Percentiles rank a stretch among this genome's conserved stretches.
Conservation (phyloP, 37 sponge, comb jelly and placozoan species). For the Oopsacas minuta region DNA sequence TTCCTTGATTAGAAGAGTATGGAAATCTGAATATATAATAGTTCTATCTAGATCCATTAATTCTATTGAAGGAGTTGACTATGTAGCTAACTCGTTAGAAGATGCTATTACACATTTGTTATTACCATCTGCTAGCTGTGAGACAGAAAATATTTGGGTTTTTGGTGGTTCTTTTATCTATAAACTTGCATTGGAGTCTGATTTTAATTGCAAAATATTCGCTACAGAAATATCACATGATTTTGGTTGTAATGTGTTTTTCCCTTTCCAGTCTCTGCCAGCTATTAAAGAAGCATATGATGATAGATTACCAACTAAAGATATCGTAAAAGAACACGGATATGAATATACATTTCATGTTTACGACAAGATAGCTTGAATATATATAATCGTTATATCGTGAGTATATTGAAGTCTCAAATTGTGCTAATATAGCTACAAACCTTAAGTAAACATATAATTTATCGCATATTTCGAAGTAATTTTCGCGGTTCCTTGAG, state of each 20-base stretch:
- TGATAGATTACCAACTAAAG: neutral
- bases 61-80: neutral
- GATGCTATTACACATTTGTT: neutral
- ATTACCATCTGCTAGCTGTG: neutral
- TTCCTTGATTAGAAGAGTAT: neutral
- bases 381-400: neutral
- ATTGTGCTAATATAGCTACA: no score
- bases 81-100: neutral
- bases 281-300: neutral
- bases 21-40: slow-evolving; percentile 5
- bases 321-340: neutral
- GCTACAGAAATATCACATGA: neutral
- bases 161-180: neutral
- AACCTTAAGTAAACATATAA: no score
- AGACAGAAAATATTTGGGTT: neutral
- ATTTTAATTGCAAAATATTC: neutral
- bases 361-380: neutral
- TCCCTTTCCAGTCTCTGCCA: neutral
- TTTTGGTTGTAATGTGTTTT: slow-evolving; percentile 1
- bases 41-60: neutral
- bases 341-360: neutral
- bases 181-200: neutral
- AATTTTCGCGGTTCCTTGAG: neutral
- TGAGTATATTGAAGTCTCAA: no score
- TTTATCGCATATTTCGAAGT: no score